A percentile compares a stretch with the other conserved stretches of the same genome.
Evolutionary conservation across 2,113 vertebrate species (phyloP).

Genomic region (Hippocampus barbouri): DNA sequence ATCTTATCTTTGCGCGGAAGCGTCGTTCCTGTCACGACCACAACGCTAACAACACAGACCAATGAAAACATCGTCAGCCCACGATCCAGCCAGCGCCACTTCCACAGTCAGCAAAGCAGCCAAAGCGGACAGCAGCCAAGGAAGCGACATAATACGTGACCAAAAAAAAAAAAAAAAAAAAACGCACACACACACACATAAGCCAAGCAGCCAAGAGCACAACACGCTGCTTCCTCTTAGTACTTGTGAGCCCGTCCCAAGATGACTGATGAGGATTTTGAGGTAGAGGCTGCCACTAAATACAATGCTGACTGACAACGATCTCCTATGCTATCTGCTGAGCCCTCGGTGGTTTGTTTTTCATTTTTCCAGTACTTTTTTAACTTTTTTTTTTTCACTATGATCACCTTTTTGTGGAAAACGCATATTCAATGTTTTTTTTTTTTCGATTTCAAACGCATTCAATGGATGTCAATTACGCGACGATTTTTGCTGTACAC

Average conservation of each 20-base stretch:
- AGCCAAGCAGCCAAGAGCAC: conserved; percentile 26
- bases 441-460: too few species aligned
- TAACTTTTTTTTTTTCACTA: too few species aligned
- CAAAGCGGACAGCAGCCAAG: conserved; percentile 33
- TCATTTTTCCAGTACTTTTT: too few species aligned
- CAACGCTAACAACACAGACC: not conserved
- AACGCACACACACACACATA: conserved; percentile 23
- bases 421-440: too few species aligned
- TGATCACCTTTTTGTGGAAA: too few species aligned
- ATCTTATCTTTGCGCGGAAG: not conserved
- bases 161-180: conserved; percentile 5
- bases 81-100: conserved; percentile 11
- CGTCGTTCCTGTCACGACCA: not conserved
- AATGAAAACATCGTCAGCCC: not conserved
- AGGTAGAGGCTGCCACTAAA: conserved; percentile 46
- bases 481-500: too few species aligned
- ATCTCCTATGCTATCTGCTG: too few species aligned
- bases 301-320: not conserved
- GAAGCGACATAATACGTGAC: conserved; percentile 43
- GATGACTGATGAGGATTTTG: conserved; percentile 6
- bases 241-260: not conserved
- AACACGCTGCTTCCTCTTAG: not conserved
- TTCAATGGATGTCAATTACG: too few species aligned
- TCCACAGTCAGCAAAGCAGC: conserved; percentile 24
- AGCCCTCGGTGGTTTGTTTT: too few species aligned